Percentiles rank a stretch among this genome's conserved stretches.
phyloP scores from a whole-genome alignment of 2,113 vertebrate genomes.

The Heptranchias perlo region DNA sequence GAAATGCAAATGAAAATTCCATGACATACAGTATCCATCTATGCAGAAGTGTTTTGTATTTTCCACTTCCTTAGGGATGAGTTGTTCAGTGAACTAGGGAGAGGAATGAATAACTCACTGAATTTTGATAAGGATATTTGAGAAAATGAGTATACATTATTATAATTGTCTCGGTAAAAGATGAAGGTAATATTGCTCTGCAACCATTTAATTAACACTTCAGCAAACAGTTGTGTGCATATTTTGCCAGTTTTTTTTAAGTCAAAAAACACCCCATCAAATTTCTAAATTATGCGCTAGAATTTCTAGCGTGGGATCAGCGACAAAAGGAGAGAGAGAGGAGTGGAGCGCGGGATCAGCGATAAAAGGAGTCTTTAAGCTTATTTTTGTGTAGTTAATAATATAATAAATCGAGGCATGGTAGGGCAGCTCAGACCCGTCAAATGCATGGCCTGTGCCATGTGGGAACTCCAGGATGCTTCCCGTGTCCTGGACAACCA shows the following conservation, averaged over 20 bases:
- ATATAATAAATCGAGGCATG: no score
- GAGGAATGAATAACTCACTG: constrained; percentile 39
- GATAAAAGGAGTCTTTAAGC: no score
- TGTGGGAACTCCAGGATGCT: no score
- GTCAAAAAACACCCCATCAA: neutral
- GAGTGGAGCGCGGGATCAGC: no score
- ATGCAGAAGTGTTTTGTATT: constrained; percentile 40
- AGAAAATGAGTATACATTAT: constrained; percentile 41
- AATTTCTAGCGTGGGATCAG: no score
- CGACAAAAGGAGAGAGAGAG: no score
- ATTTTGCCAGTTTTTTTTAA: neutral
- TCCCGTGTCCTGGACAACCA: no score
- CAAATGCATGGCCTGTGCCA: no score
- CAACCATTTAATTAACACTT: constrained; percentile 48
- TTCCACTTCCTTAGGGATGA: constrained; percentile 43
- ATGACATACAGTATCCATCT: neutral
- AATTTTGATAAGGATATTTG: constrained; percentile 43
- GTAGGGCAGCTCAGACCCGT: no score
- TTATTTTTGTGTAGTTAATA: no score
- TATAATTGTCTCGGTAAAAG: constrained; percentile 42
- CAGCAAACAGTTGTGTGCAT: neutral
- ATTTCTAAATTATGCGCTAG: neutral
- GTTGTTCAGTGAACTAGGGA: constrained; percentile 42
- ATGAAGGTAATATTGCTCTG: constrained; percentile 44
- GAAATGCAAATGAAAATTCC: constrained; percentile 26